Base-by-base conservation (phyloP, 2,797 vertebrate species). In the Threskiornis aethiopicus region DNA sequence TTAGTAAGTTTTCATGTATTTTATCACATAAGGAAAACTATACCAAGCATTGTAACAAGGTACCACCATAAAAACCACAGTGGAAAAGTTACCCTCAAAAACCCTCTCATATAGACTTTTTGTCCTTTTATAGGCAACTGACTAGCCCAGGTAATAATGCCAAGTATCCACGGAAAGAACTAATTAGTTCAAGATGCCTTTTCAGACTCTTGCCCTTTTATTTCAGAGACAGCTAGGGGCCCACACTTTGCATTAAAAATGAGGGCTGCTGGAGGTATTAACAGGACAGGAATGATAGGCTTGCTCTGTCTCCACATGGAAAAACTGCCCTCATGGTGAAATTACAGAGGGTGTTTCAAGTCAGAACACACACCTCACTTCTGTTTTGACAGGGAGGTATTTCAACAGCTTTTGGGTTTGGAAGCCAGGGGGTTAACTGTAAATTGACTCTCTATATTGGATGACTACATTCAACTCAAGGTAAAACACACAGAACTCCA, bases 181-280 rank as follows among this genome's bases (percentile, higher is more conserved):
- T 77, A 87, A 85, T 90, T 94, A 91, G 69, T 76, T 87, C 89
- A 96, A 78, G 84, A 91, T 67, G 92, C 65, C 90, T 93, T 83
- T 86, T 89, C 75, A 92, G 71, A 77, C 55, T 59, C 69, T 49
- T 88, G 80, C 58, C 73, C 84, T 67, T 55, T 47, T 70, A 62
- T 67, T 94, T 65, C 78, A 92, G 81, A 81, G 76, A 35, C 61
- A 82, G 77, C 70, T 80, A 35, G 31, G 66, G 65, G 67, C 84
- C 84, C 87, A 79, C 26, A 71, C 67, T 95, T 96, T 91, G 95
- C 91, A 89, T 96, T 49, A 80, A 72, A 84, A 90, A 75, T 37
- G 41, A 96, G 59, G 89, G 49, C 52, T 87, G 90, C 61, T 84
- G 93, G 46, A 81, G 90, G 84, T 90, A 95, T 82, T 92, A 90